A percentile compares a stretch with the other conserved stretches of the same genome.
phyloP scores from a whole-genome alignment of 2,113 vertebrate genomes.

The Arenaria interpres region DNA sequence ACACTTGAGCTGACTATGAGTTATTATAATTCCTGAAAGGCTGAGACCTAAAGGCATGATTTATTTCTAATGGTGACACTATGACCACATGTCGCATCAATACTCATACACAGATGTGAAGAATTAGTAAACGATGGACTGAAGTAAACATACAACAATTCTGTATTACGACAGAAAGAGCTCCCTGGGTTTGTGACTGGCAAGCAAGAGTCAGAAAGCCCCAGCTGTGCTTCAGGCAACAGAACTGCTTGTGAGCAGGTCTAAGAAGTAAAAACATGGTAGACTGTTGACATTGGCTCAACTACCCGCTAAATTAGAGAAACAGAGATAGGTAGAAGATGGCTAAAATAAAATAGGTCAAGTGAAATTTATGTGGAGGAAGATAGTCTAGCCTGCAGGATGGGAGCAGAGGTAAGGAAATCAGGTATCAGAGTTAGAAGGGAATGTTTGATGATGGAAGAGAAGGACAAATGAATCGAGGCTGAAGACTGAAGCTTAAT shows the following conservation, averaged over 20 bases:
- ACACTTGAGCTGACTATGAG: neutral
- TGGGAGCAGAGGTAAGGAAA: neutral
- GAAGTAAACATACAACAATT: neutral
- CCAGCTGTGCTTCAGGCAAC: neutral
- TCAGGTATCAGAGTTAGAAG: neutral
- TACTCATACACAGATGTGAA: neutral
- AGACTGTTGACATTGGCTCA: neutral
- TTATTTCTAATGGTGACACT: neutral
- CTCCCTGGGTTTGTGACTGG: neutral
- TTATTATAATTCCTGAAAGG: neutral
- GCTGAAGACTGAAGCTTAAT: neutral
- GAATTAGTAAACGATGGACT: neutral
- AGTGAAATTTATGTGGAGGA: neutral
- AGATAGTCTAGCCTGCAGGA: neutral
- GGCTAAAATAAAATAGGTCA: neutral
- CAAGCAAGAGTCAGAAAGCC: neutral
- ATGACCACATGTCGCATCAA: neutral
- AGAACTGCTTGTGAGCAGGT: neutral
- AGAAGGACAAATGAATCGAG: neutral
- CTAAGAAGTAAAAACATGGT: neutral
- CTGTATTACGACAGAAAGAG: neutral
- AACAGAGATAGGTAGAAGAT: neutral
- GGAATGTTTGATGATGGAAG: neutral
- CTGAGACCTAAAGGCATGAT: neutral
- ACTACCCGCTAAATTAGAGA: neutral